Conservation (phyloP, 2,888 invertebrate genomes). For the Allygus modestus region DNA sequence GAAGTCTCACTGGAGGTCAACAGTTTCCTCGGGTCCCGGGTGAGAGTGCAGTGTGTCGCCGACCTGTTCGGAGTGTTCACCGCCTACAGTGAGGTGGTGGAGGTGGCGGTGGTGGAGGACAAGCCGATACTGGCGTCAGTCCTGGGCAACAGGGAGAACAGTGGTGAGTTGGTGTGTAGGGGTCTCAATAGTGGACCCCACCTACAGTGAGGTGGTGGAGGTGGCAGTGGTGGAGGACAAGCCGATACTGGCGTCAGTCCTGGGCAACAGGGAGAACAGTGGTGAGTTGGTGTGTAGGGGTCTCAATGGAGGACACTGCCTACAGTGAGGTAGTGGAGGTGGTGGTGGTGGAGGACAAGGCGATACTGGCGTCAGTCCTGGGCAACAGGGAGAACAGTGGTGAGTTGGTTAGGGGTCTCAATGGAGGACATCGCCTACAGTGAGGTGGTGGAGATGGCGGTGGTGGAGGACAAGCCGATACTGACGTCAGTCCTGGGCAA, state of each 20-base stretch:
- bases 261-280: slow-evolving; percentile 73
- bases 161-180: no score
- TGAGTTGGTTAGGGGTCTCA: no score
- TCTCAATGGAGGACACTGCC: no score
- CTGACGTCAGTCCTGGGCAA: slow-evolving; percentile 74
- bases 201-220: slow-evolving; percentile 71
- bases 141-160: slow-evolving; percentile 73
- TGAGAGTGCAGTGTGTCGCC: slow-evolving; percentile 69
- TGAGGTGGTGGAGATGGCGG: slow-evolving; percentile 66
- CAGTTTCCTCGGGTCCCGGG: slow-evolving; percentile 70
- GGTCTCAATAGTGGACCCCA: slow-evolving; percentile 79
- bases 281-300: no score
- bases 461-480: slow-evolving; percentile 69
- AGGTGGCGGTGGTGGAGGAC: slow-evolving; percentile 68
- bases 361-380: slow-evolving; percentile 69
- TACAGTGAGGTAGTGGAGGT: slow-evolving; percentile 67
- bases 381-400: slow-evolving; percentile 73
- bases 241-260: slow-evolving; percentile 69
- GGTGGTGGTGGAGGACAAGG: slow-evolving; percentile 68
- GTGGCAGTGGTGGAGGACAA: slow-evolving; percentile 68
- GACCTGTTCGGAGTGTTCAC: slow-evolving; percentile 75
- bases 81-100: slow-evolving; percentile 72
- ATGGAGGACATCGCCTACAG: slow-evolving; percentile 75
- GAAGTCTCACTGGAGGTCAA: slow-evolving; percentile 67
- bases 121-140: slow-evolving; percentile 69